Evolutionary conservation across 2,888 invertebrate genomes (phyloP), one percentile per base, ranked within the genome.

Genomic region (Phalera bucephala): DNA sequence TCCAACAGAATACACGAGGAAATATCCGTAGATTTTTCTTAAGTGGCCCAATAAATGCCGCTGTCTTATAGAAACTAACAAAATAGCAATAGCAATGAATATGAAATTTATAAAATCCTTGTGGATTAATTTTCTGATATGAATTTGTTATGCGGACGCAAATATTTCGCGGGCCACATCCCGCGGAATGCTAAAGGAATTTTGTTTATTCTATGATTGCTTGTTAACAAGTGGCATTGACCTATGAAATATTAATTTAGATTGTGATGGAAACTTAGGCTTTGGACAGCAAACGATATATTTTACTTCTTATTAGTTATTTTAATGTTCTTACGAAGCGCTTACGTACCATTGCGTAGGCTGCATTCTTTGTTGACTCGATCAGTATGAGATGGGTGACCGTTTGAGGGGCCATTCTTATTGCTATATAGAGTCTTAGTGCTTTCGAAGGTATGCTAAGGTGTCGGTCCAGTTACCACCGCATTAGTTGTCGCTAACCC

Each of bases 111-210:
- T 44, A 48, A 54, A 59, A 59, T 49, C 47, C 45, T 49, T 22
- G 34, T 40, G 52, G 47, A 48, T 52, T 61, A 59, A 61, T 59
- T 64, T 53, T 54, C 36, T 46, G 48, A 45, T 56, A 45, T 53
- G 42, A 52, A 60, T 58, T 56, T 53, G 36, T 44, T 40, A 46
- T 46, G 52, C 31, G 36, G 40, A 15, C 30, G 32, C 43, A 54
- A 46, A 48, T 42, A 41, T 36, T 33, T 36, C 31, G 32, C 11
- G 44, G 45, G 31, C 32, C 15, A 11, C 9, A 23, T 37, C 54
- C 36, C 17, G 3, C 15, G 36, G 41, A 45, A 44, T 33, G 28
- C 32, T 26, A 34, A 28, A 19, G 28, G 29, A 14, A 40, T 46
- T 34, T 40, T 15, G 35, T 45, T 46, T 33, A 41, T 37, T 33